Conservation (phyloP, 1,140 invertebrate genomes). For the Drosophila melanogaster region DNA sequence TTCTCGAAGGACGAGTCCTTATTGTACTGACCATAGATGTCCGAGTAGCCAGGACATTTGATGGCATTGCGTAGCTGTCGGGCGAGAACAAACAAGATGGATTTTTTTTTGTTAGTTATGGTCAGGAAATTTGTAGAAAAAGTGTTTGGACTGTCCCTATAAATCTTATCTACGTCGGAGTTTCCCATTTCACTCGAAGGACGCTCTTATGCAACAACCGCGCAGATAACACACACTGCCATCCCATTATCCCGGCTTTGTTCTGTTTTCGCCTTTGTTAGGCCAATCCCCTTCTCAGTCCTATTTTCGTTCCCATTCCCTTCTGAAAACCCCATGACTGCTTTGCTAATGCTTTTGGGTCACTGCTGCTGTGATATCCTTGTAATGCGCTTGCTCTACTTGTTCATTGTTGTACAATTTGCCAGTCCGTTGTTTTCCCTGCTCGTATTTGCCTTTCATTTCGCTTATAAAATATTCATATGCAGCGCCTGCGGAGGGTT, state of each 20-base stretch:
- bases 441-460: slow-evolving; percentile 72
- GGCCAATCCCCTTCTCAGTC: slow-evolving; percentile 25
- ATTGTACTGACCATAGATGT: slow-evolving; percentile 68
- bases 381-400: slow-evolving; percentile 70
- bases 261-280: slow-evolving; percentile 27
- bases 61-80: slow-evolving; percentile 68
- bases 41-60: slow-evolving; percentile 69
- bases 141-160: slow-evolving; percentile 34
- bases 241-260: slow-evolving; percentile 51
- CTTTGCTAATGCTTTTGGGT: slow-evolving; percentile 70
- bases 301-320: slow-evolving; percentile 8
- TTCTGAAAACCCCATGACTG: slow-evolving; percentile 17
- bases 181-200: slow-evolving; percentile 47
- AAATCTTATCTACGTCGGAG: slow-evolving; percentile 41
- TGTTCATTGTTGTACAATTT: slow-evolving; percentile 73
- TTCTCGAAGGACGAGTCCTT: slow-evolving; percentile 59
- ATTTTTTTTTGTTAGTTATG: slow-evolving; percentile 56
- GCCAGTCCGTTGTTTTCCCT: slow-evolving; percentile 48
- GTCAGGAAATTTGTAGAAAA: slow-evolving; percentile 56
- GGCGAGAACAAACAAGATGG: slow-evolving; percentile 27
- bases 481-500: slow-evolving; percentile 32
- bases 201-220: slow-evolving; percentile 31
- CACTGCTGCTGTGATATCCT: slow-evolving; percentile 63
- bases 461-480: slow-evolving; percentile 68
- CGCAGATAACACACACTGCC: slow-evolving; percentile 23